Evolutionary conservation across 2,797 vertebrate species (phyloP).

Genomic region (Ptychadena robeensis): DNA sequence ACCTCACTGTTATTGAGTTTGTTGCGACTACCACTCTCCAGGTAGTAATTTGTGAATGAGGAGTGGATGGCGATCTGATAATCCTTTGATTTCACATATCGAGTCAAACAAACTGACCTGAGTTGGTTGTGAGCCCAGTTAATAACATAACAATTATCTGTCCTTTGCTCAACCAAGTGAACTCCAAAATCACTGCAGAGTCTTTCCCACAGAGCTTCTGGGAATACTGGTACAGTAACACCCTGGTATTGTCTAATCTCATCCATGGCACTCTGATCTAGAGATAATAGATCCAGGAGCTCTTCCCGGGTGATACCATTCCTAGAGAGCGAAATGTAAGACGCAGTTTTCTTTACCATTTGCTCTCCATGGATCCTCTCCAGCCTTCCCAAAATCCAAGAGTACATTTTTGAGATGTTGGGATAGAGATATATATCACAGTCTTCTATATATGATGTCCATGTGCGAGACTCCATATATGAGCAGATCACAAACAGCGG

Average conservation of each 20-base stretch:
- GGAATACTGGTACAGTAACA: conserved; percentile 64
- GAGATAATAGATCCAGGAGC: conserved; percentile 71
- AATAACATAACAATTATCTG: conserved; percentile 73
- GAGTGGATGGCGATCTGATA: conserved; percentile 66
- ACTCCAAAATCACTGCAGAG: conserved; percentile 67
- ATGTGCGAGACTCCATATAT: conserved; percentile 69
- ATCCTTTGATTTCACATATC: conserved; percentile 70
- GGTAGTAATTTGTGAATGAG: conserved; percentile 71
- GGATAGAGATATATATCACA: conserved; percentile 64
- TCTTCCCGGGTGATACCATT: conserved; percentile 75
- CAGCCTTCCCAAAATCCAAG: conserved; percentile 66
- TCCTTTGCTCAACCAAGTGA: conserved; percentile 71
- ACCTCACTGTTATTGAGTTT: conserved; percentile 54
- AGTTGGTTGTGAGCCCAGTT: conserved; percentile 72
- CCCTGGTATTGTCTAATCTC: conserved; percentile 68
- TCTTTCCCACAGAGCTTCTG: conserved; percentile 69
- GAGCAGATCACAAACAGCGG: conserved; percentile 71
- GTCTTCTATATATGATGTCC: conserved; percentile 70
- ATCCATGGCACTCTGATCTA: conserved; percentile 67
- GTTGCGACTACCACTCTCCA: conserved; percentile 42
- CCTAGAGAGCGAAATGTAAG: conserved; percentile 70
- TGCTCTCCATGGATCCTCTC: conserved; percentile 71
- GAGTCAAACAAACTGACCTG: conserved; percentile 61
- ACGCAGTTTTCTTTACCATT: conserved; percentile 68
- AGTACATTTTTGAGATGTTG: conserved; percentile 68